These are phyloP conservation scores for Eupithecia subumbrata DNA, from an alignment of 2,888 invertebrate genomes.

Conservation along the genomic window DNA sequence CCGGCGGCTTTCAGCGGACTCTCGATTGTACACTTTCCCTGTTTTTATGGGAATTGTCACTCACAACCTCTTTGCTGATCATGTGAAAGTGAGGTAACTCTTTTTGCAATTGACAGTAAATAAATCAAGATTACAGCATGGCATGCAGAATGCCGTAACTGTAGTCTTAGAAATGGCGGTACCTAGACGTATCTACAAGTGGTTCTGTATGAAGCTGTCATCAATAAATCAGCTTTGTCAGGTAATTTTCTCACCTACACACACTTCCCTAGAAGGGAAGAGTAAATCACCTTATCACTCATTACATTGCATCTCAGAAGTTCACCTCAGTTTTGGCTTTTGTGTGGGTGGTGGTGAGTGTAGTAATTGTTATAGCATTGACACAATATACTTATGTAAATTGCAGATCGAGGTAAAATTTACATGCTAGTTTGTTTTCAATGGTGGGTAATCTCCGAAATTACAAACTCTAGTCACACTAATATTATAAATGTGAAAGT, in stretches of 20 bases:
- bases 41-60: conserved; percentile 78
- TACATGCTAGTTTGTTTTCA: background rate
- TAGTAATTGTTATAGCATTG: conserved; percentile 2
- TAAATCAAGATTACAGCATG: conserved; percentile 19
- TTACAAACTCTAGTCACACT: background rate
- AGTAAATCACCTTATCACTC: conserved; percentile 59
- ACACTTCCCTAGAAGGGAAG: conserved; percentile 44
- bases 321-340: conserved; percentile 67
- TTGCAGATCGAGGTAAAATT: background rate
- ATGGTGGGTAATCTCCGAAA: background rate
- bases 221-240: conserved; percentile 26
- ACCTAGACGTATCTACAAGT: conserved; percentile 11
- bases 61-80: conserved; percentile 18
- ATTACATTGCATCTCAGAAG: conserved; percentile 52
- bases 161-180: background rate
- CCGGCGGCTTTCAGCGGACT: conserved; percentile 65
- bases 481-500: too few species aligned
- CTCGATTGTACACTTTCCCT: conserved; percentile 80
- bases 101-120: conserved; percentile 55
- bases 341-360: background rate
- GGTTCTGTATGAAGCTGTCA: conserved; percentile 13
- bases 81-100: conserved; percentile 59
- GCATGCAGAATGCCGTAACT: conserved; percentile 6
- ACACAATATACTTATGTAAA: background rate
- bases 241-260: conserved; percentile 40